Percentiles rank a stretch among this genome's conserved stretches.
Conservation (phyloP, 2,113 vertebrate genomes). For the Tenebrosternarchus preto region DNA sequence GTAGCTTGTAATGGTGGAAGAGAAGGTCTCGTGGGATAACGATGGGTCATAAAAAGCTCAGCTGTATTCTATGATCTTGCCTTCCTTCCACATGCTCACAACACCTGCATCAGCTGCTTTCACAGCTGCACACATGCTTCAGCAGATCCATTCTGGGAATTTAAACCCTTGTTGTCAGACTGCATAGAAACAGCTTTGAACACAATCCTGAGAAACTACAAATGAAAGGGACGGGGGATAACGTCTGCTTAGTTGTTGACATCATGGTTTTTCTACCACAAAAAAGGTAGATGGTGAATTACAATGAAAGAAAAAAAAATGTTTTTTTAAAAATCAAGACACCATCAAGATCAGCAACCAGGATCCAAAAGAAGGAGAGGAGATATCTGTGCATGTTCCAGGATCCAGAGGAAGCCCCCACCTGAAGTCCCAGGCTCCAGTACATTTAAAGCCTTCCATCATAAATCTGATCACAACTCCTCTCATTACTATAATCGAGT, state of each 20-base stretch:
- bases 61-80: slow-evolving; percentile 63
- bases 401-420: neutral
- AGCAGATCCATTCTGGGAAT: slow-evolving; percentile 43
- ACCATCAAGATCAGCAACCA: neutral
- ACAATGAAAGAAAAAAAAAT: too few species aligned
- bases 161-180: slow-evolving; percentile 43
- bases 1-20: slow-evolving; percentile 16
- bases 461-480: slow-evolving; percentile 45
- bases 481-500: slow-evolving; percentile 44
- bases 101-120: slow-evolving; percentile 50
- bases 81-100: slow-evolving; percentile 38
- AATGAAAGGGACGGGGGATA: neutral
- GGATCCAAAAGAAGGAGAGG: slow-evolving; percentile 30
- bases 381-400: slow-evolving; percentile 27
- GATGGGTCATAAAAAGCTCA: slow-evolving; percentile 59
- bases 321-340: too few species aligned
- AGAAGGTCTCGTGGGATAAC: slow-evolving; percentile 50
- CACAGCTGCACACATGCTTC: slow-evolving; percentile 56
- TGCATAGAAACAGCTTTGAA: slow-evolving; percentile 21
- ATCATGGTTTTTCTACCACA: too few species aligned
- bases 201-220: slow-evolving; percentile 22
- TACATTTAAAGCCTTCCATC: slow-evolving; percentile 14
- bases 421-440: neutral
- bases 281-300: too few species aligned
- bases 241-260: too few species aligned